Conservation (phyloP, 2,797 vertebrate species). For the Bradypus variegatus region DNA sequence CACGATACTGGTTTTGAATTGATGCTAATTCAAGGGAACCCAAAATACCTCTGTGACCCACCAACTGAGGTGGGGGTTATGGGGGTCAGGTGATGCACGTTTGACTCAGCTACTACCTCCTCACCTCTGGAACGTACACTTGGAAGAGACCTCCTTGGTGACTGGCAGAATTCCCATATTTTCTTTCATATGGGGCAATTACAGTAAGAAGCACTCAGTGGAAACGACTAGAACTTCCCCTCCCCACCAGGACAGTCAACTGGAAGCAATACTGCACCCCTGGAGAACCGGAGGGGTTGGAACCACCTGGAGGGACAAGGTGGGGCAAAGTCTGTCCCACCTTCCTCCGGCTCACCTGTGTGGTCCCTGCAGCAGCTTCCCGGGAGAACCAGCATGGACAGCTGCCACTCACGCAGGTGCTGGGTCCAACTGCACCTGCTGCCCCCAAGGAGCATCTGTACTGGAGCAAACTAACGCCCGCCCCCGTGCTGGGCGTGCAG, state of each 20-base stretch:
- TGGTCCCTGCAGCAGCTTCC: too few species aligned
- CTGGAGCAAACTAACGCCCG: not conserved
- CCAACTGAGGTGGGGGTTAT: too few species aligned
- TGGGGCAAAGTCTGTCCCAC: too few species aligned
- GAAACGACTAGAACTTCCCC: not conserved
- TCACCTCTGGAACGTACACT: not conserved
- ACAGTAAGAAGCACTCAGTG: not conserved
- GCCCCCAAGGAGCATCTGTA: not conserved
- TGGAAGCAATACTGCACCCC: too few species aligned
- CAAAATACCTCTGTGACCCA: not conserved
- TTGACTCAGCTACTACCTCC: too few species aligned
- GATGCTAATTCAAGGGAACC: not conserved
- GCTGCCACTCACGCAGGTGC: not conserved
- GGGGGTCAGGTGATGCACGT: not conserved
- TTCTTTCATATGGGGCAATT: not conserved
- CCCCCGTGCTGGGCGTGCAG: not conserved
- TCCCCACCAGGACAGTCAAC: too few species aligned
- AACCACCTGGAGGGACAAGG: not conserved
- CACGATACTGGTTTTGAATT: not conserved
- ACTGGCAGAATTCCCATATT: not conserved
- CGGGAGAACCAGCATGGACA: not conserved
- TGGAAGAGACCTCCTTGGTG: not conserved
- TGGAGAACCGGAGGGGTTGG: not conserved
- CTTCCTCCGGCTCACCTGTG: not conserved
- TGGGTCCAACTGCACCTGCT: not conserved